phyloP scores from a whole-genome alignment of 2,888 invertebrate species.

The Drosophila mayaguana region DNA sequence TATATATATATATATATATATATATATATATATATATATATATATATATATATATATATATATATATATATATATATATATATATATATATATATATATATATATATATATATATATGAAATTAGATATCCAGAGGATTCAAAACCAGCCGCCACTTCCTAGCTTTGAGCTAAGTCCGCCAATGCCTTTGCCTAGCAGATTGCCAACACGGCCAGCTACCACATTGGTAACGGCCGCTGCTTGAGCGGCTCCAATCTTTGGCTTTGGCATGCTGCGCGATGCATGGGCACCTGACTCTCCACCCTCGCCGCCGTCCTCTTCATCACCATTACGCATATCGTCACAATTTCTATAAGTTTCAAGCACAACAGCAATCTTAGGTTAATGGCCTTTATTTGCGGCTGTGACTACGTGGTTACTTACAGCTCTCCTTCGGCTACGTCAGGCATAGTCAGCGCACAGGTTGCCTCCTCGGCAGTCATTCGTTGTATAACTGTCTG shows the following conservation, averaged over 20 bases:
- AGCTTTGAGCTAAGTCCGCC: slow-evolving; percentile 95
- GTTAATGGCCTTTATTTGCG: background rate
- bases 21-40: slow-evolving; percentile 8
- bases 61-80: slow-evolving; percentile 4
- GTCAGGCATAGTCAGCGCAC: slow-evolving; percentile 93
- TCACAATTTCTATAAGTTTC: slow-evolving; percentile 57
- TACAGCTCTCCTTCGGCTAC: slow-evolving; percentile 89
- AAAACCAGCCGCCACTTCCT: slow-evolving; percentile 95
- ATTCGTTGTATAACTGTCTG: slow-evolving; percentile 96
- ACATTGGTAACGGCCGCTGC: slow-evolving; percentile 83
- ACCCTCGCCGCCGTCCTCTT: slow-evolving; percentile 76
- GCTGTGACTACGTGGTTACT: slow-evolving; percentile 46
- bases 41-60: slow-evolving; percentile 1
- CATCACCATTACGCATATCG: slow-evolving; percentile 75
- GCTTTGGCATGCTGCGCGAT: slow-evolving; percentile 76
- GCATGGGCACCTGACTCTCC: slow-evolving; percentile 68
- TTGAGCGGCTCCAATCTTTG: slow-evolving; percentile 82
- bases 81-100: slow-evolving; percentile 8
- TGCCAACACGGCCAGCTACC: slow-evolving; percentile 93
- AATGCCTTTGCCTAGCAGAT: slow-evolving; percentile 95
- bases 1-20: slow-evolving; percentile 6
- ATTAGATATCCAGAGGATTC: slow-evolving; percentile 76
- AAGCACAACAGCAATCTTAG: background rate
- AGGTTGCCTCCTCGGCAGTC: slow-evolving; percentile 98
- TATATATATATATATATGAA: slow-evolving; percentile 5